A percentile compares a stretch with the other conserved stretches of the same genome.
Evolutionary conservation across 2,797 vertebrate genomes (phyloP).

Genomic region (Ibycter americanus): DNA sequence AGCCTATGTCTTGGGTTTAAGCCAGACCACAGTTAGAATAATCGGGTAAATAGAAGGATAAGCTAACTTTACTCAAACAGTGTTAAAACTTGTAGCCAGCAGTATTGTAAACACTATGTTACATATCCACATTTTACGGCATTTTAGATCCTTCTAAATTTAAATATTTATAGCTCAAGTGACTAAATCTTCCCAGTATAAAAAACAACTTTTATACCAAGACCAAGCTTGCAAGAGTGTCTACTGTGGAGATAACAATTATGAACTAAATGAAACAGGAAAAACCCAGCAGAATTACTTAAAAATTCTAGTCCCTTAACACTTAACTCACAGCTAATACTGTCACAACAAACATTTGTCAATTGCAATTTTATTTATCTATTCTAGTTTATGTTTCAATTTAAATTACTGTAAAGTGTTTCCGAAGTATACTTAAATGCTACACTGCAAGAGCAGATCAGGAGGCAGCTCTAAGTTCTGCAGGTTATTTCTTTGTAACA

Average conservation of each 20-base stretch:
- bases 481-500: not conserved
- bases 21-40: not conserved
- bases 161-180: not conserved
- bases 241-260: not conserved
- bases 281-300: not conserved
- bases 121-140: not conserved
- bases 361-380: not conserved
- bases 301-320: not conserved
- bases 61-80: not conserved
- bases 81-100: not conserved
- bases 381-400: not conserved
- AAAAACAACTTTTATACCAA: not conserved
- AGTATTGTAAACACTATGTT: not conserved
- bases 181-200: slow-evolving; percentile 9
- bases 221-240: not conserved
- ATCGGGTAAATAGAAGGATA: slow-evolving; percentile 12
- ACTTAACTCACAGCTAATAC: not conserved
- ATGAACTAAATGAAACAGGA: not conserved
- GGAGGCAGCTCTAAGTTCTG: not conserved
- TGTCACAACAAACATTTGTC: not conserved
- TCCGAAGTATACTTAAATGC: not conserved
- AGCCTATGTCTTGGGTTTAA: not conserved
- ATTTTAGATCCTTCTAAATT: not conserved
- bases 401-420: not conserved
- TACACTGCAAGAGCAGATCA: not conserved